Evolutionary conservation across 2,888 invertebrate species (phyloP).

Genomic region (Eupeodes luniger): DNA sequence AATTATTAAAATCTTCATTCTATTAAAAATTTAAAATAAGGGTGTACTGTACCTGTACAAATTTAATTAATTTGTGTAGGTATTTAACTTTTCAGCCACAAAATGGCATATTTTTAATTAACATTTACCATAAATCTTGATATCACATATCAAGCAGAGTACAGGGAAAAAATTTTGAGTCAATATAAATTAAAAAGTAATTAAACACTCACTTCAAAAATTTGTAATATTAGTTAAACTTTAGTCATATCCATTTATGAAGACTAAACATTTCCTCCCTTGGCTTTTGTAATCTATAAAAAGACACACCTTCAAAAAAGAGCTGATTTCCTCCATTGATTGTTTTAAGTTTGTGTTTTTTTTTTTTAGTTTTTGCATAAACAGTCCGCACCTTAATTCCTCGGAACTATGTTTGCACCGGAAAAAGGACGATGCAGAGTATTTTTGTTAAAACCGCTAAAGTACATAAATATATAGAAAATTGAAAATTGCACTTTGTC

Average conservation of each 20-base stretch:
- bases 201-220: conserved; percentile 19
- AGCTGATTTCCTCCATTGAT: conserved; percentile 59
- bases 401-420: conserved; percentile 53
- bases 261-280: background rate
- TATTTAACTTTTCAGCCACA: background rate
- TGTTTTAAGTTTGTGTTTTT: conserved; percentile 42
- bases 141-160: background rate
- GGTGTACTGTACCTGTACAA: background rate
- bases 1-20: too few species aligned
- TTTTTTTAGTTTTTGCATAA: conserved; percentile 46
- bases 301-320: conserved; percentile 33
- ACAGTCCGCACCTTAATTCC: conserved; percentile 59
- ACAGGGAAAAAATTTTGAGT: background rate
- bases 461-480: conserved; percentile 40
- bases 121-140: conserved; percentile 27
- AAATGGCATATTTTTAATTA: conserved; percentile 48
- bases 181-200: conserved; percentile 50
- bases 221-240: conserved; percentile 35
- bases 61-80: too few species aligned
- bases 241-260: background rate
- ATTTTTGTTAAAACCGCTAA: conserved; percentile 22
- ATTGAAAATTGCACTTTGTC: conserved; percentile 54
- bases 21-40: too few species aligned
- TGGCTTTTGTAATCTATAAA: background rate
- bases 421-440: conserved; percentile 60